These are phyloP conservation scores for Drosophila leontia DNA, from an alignment of 1,140 invertebrate species.

Conservation along the genomic window DNA sequence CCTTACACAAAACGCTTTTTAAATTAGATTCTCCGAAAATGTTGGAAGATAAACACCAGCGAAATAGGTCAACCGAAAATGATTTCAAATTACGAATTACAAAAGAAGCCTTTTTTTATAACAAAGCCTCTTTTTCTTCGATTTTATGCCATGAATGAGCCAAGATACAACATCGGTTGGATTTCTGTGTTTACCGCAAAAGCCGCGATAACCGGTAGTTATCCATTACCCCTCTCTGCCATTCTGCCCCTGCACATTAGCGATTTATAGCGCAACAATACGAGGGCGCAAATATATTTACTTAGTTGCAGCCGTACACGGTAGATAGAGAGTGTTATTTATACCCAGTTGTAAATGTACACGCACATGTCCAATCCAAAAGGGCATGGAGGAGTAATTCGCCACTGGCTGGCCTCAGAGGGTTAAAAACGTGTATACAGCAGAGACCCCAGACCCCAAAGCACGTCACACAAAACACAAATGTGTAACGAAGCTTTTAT, in stretches of 20 bases:
- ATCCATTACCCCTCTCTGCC: too few relatives aligned
- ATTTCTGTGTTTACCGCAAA: constrained; percentile 35
- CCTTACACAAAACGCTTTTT: neutral
- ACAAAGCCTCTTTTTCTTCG: constrained; percentile 10
- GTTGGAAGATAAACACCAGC: neutral
- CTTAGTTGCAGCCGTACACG: constrained; percentile 32
- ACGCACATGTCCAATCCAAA: neutral
- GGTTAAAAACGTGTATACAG: constrained; percentile 61
- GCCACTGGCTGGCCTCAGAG: constrained; percentile 28
- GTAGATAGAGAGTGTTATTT: constrained; percentile 38
- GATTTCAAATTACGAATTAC: constrained; percentile 3
- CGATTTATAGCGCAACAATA: constrained; percentile 44
- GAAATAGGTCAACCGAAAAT: constrained; percentile 2
- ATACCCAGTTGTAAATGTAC: constrained; percentile 42
- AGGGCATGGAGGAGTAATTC: constrained; percentile 9
- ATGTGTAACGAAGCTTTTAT: constrained; percentile 42
- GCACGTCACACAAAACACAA: constrained; percentile 26
- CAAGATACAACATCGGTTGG: constrained; percentile 3
- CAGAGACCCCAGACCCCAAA: constrained; percentile 20
- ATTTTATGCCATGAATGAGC: neutral
- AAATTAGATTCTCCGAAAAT: neutral
- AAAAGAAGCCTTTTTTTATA: constrained; percentile 7
- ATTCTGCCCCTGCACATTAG: constrained; percentile 15
- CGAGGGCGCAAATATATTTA: constrained; percentile 31
- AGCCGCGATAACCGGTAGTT: constrained; percentile 62